Conservation (phyloP, 2,888 invertebrate genomes). For the Hirudinaria manillensis region DNA sequence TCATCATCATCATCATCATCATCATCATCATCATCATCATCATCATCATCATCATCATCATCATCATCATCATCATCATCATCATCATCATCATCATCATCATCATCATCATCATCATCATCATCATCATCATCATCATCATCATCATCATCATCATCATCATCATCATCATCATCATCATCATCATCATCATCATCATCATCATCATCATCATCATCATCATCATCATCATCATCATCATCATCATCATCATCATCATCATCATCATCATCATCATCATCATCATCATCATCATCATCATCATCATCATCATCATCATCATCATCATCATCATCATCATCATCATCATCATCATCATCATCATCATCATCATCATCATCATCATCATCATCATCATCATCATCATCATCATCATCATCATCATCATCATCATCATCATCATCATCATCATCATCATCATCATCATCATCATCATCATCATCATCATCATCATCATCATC, state of each 20-base stretch:
- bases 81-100: background rate
- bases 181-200: background rate
- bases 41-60: background rate
- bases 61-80: constrained; percentile 3
- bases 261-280: background rate
- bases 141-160: background rate
- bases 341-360: background rate
- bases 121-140: background rate
- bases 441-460: background rate
- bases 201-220: background rate
- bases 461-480: background rate
- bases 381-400: background rate
- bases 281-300: background rate
- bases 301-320: background rate
- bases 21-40: background rate
- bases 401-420: background rate
- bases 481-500: background rate
- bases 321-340: background rate
- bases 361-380: background rate
- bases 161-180: background rate
- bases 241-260: background rate
- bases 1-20: background rate
- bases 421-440: background rate
- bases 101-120: constrained; percentile 2
- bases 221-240: background rate